Percentiles rank a stretch among this genome's conserved stretches.
Conservation (phyloP, 2,113 vertebrate genomes). For the Lynx canadensis region DNA sequence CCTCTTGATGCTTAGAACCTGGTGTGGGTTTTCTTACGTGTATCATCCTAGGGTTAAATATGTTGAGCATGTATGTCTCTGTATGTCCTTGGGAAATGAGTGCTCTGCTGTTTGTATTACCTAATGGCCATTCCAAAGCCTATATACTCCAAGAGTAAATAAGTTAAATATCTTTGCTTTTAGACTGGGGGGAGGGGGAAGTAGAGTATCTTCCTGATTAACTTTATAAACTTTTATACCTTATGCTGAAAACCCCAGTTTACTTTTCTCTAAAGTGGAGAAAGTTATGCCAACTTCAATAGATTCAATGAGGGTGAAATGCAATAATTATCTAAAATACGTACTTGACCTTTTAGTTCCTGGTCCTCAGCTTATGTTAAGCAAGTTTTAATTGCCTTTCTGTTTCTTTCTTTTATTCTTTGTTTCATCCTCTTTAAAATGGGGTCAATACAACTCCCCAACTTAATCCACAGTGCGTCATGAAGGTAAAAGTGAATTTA, state of each 20-base stretch:
- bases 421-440: constrained; percentile 8
- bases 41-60: neutral
- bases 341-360: neutral
- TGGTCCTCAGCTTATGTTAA: neutral
- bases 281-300: neutral
- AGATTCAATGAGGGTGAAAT: neutral
- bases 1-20: neutral
- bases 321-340: constrained; percentile 15
- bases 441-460: neutral
- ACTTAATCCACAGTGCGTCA: neutral
- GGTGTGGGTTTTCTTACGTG: neutral
- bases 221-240: neutral
- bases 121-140: neutral
- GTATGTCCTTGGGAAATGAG: neutral
- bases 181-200: neutral
- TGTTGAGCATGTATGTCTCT: neutral
- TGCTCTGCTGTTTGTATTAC: neutral
- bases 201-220: neutral
- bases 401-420: neutral
- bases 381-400: neutral
- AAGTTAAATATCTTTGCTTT: neutral
- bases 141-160: neutral
- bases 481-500: constrained; percentile 18
- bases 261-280: neutral
- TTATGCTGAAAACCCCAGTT: neutral